These are phyloP conservation scores for Caenorhabditis sp. DNA, from an alignment of 2,888 invertebrate species.

Conservation along the genomic window DNA sequence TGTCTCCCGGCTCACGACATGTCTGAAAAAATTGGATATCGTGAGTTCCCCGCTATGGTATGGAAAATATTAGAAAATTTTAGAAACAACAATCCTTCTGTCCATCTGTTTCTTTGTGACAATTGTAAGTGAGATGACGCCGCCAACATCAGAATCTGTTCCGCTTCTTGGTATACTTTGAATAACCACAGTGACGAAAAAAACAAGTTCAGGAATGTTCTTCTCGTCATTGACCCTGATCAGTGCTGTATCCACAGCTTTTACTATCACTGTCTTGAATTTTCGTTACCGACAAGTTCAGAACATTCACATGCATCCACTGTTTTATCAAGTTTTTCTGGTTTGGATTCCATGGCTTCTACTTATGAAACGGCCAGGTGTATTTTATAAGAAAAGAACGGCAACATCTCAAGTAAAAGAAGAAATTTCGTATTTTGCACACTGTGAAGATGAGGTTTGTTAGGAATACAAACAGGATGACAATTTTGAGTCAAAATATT, in stretches of 20 bases:
- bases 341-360: constrained; percentile 79
- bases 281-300: constrained; percentile 76
- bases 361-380: constrained; percentile 75
- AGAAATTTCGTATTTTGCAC: constrained; percentile 64
- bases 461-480: neutral
- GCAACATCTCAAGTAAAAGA: constrained; percentile 59
- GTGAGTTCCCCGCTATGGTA: no score
- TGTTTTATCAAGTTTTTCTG: constrained; percentile 75
- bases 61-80: no score
- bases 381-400: constrained; percentile 61
- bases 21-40: constrained; percentile 79
- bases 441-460: constrained; percentile 63
- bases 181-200: no score
- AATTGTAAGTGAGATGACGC: constrained; percentile 97
- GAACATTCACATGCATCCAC: constrained; percentile 73
- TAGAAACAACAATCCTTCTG: constrained; percentile 85
- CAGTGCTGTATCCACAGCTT: constrained; percentile 76
- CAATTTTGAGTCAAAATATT: no score
- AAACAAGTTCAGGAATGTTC: constrained; percentile 72
- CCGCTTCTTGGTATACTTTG: constrained; percentile 70
- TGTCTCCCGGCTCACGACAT: constrained; percentile 79
- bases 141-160: constrained; percentile 90
- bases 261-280: constrained; percentile 77
- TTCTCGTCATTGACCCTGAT: constrained; percentile 77
- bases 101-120: constrained; percentile 98